A percentile compares a stretch with the other conserved stretches of the same genome.
Evolutionary conservation across 2,113 vertebrate genomes (phyloP).

Genomic region (Ictidomys tridecemlineatus): DNA sequence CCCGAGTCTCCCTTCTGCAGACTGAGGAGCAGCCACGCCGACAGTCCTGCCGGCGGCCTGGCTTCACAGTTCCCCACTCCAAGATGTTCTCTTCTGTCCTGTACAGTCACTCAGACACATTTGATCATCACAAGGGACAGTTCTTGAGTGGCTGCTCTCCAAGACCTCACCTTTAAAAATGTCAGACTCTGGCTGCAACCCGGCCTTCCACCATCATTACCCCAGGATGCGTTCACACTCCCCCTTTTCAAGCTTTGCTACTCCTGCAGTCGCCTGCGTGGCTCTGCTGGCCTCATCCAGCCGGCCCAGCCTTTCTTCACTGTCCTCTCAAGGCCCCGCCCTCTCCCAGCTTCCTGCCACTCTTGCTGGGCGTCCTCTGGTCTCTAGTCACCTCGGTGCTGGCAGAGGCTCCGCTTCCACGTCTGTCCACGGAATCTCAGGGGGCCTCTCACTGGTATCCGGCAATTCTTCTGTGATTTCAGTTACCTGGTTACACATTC

Average conservation of each 20-base stretch:
- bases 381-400: background rate
- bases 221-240: background rate
- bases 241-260: background rate
- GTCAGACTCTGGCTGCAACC: too few relatives aligned
- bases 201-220: background rate
- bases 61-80: background rate
- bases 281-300: background rate
- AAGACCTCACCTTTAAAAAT: background rate
- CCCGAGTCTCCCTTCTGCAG: background rate
- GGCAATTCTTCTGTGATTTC: background rate
- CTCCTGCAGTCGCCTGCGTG: too few relatives aligned
- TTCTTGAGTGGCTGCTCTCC: background rate
- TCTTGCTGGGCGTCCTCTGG: too few relatives aligned
- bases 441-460: background rate
- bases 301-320: background rate
- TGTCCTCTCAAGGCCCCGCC: background rate
- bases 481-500: background rate
- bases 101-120: background rate
- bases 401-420: background rate
- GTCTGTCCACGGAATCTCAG: background rate
- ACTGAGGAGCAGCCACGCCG: background rate
- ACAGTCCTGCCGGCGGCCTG: background rate
- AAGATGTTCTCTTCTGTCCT: background rate
- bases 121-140: background rate
- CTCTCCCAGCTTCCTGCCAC: background rate